Evolutionary conservation across 2,888 invertebrate genomes (phyloP).

Genomic region (Pharmacophagus antenor): DNA sequence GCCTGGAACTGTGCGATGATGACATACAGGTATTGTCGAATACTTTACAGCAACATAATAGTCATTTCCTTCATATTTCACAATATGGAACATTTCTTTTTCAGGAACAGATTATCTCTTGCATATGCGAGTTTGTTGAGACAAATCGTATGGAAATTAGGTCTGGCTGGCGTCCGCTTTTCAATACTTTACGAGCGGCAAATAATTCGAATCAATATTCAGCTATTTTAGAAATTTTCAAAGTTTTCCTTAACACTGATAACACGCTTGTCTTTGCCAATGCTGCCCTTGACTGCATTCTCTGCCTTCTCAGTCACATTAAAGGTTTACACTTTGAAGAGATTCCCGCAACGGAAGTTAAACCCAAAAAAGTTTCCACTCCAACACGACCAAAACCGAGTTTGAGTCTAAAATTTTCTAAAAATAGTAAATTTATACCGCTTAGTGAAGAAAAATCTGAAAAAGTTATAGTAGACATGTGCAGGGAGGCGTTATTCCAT

Average conservation of each 20-base stretch:
- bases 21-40: conserved; percentile 89
- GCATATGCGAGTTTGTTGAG: conserved; percentile 97
- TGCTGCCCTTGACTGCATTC: conserved; percentile 95
- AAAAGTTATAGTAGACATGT: conserved; percentile 81
- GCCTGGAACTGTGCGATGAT: conserved; percentile 94
- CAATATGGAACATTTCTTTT: conserved; percentile 39
- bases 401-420: conserved; percentile 67
- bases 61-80: conserved; percentile 1
- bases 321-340: conserved; percentile 85
- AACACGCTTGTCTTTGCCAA: conserved; percentile 96
- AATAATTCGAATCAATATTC: conserved; percentile 86
- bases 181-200: conserved; percentile 95
- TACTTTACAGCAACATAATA: conserved; percentile 1
- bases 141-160: conserved; percentile 95
- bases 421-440: conserved; percentile 74
- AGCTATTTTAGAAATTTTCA: conserved; percentile 93
- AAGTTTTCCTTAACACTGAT: conserved; percentile 95
- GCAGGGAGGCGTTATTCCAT: conserved; percentile 90
- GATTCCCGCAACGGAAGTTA: conserved; percentile 67
- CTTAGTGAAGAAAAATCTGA: conserved; percentile 72
- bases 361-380: conserved; percentile 58
- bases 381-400: conserved; percentile 62
- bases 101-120: conserved; percentile 94
- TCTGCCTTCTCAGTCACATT: conserved; percentile 90
- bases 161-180: conserved; percentile 97